phyloP scores from a whole-genome alignment of 2,113 vertebrate species.

The Nanorana parkeri region DNA sequence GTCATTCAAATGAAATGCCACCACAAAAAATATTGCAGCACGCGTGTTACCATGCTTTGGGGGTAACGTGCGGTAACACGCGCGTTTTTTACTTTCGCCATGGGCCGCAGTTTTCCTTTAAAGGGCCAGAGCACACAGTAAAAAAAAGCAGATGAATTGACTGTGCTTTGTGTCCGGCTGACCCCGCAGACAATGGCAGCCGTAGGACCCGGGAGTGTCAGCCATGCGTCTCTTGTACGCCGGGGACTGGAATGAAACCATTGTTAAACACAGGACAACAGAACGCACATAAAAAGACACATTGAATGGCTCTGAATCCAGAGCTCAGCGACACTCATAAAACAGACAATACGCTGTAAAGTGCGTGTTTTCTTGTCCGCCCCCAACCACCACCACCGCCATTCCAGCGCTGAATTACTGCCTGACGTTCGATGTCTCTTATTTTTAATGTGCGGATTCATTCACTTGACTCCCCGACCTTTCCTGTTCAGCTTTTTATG shows the following conservation, averaged over 20 bases:
- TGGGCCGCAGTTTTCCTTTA: not conserved
- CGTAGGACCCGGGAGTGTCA: not conserved
- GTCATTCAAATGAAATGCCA: not conserved
- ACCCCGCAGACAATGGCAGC: slow-evolving; percentile 14
- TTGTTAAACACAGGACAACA: not conserved
- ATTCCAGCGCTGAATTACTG: not conserved
- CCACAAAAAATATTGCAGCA: not conserved
- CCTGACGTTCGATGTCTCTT: not conserved
- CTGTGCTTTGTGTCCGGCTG: slow-evolving; percentile 25
- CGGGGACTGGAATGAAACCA: not conserved
- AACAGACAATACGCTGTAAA: not conserved
- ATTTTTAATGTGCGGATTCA: not conserved
- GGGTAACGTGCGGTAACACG: not conserved
- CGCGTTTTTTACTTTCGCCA: too few relatives aligned
- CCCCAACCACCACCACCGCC: not conserved
- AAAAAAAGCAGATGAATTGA: not conserved
- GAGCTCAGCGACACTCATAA: not conserved
- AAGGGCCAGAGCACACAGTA: slow-evolving; percentile 3
- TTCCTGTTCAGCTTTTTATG: not conserved
- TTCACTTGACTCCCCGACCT: not conserved
- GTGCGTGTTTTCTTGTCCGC: too few relatives aligned
- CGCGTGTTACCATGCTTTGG: not conserved
- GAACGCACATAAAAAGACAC: not conserved
- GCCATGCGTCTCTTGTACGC: not conserved
- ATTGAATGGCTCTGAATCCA: not conserved